Evolutionary conservation across 2,888 invertebrate genomes (phyloP).

Genomic region (Chloroclystis v-ata): DNA sequence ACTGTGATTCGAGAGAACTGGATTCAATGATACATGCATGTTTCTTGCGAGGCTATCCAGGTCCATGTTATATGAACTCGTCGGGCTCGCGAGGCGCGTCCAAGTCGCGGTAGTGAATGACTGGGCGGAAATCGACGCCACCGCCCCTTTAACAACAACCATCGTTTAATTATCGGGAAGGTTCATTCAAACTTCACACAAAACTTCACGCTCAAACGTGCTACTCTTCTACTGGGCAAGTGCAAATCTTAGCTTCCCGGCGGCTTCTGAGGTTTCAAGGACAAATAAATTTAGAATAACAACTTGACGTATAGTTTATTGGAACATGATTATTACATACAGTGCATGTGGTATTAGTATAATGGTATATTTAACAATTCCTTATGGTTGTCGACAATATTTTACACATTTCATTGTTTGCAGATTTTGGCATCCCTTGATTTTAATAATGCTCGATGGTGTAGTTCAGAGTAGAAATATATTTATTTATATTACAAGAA

Average conservation of each 20-base stretch:
- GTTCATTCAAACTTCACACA: conserved; percentile 34
- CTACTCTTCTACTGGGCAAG: conserved; percentile 26
- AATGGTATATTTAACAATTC: conserved; percentile 6
- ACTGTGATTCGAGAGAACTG: conserved; percentile 25
- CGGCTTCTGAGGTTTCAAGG: conserved; percentile 23
- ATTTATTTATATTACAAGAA: background rate
- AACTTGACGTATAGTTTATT: conserved; percentile 47
- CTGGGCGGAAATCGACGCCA: conserved; percentile 89
- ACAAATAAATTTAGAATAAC: conserved; percentile 35
- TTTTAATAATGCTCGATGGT: background rate
- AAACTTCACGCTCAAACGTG: conserved; percentile 31
- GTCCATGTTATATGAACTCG: conserved; percentile 83
- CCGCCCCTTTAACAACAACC: conserved; percentile 83
- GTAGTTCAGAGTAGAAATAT: no score
- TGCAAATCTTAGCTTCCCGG: conserved; percentile 65
- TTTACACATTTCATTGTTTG: background rate
- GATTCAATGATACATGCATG: conserved; percentile 23
- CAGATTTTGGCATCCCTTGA: conserved; percentile 2
- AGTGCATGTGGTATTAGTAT: conserved; percentile 13
- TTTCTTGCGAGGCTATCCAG: conserved; percentile 38
- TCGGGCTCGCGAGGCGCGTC: conserved; percentile 95
- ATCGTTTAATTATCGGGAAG: conserved; percentile 36
- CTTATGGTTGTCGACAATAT: background rate
- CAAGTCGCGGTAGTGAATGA: conserved; percentile 95
- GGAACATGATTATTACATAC: conserved; percentile 25